These are phyloP conservation scores for Trachelus stipa DNA, from an alignment of 2,888 invertebrate genomes.

Conservation along the genomic window DNA sequence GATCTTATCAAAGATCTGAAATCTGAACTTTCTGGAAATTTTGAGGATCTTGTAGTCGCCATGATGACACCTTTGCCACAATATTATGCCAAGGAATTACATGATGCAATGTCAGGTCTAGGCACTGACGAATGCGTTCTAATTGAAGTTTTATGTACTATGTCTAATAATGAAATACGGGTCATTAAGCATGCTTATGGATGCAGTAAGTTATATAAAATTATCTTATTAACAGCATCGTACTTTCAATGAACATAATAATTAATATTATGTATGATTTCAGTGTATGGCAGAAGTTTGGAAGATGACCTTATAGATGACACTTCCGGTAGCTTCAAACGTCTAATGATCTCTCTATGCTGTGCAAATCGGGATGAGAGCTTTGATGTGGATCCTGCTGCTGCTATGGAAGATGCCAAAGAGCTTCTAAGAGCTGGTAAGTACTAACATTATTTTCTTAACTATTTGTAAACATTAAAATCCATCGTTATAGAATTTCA, in stretches of 20 bases:
- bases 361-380: conserved; percentile 86
- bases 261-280: conserved; percentile 44
- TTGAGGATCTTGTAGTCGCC: conserved; percentile 71
- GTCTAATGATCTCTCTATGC: conserved; percentile 87
- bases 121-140: conserved; percentile 71
- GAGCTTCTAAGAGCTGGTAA: conserved; percentile 82
- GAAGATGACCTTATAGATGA: conserved; percentile 88
- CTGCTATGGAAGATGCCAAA: conserved; percentile 85
- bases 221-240: background rate
- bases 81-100: conserved; percentile 71
- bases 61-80: conserved; percentile 72
- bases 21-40: conserved; percentile 72
- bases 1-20: conserved; percentile 70
- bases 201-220: conserved; percentile 58
- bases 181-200: conserved; percentile 67
- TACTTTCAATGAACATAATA: conserved; percentile 5
- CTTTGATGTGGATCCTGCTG: conserved; percentile 76
- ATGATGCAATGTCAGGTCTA: conserved; percentile 71
- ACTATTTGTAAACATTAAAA: background rate
- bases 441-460: background rate
- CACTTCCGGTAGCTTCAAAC: conserved; percentile 91
- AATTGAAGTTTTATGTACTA: conserved; percentile 72
- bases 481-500: background rate
- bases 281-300: conserved; percentile 83
- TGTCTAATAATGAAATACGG: conserved; percentile 70